Conservation (phyloP, 2,113 vertebrate species). For the Natator depressus region DNA sequence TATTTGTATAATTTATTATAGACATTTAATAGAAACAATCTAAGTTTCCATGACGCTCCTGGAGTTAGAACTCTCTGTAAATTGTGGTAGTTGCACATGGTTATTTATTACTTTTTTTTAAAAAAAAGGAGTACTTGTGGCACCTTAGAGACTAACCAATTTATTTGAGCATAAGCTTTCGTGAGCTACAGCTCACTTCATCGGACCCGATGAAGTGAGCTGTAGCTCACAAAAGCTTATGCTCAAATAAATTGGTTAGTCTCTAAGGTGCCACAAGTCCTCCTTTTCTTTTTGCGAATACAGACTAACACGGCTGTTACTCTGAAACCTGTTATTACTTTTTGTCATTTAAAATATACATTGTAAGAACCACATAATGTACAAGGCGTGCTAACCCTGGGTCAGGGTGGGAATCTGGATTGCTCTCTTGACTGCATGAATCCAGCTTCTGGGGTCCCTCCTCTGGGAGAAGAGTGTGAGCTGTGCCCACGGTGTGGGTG, state of each 20-base stretch:
- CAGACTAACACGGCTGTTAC: too few species aligned
- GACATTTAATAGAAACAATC: slow-evolving; percentile 1
- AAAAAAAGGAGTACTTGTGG: too few species aligned
- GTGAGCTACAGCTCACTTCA: too few species aligned
- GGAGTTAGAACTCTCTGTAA: not conserved
- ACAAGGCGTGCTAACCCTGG: accelerated
- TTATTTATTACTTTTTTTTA: accelerated
- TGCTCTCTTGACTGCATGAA: accelerated
- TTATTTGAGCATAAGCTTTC: too few species aligned
- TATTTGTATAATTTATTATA: slow-evolving; percentile 5
- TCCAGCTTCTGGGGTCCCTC: accelerated
- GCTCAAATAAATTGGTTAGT: too few species aligned
- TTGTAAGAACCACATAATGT: not conserved
- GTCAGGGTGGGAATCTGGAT: accelerated
- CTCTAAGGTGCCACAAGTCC: too few species aligned
- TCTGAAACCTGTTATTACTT: too few species aligned
- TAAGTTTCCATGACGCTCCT: not conserved
- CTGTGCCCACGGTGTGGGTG: accelerated
- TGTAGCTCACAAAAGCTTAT: too few species aligned
- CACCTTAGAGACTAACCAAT: too few species aligned
- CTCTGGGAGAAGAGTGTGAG: accelerated
- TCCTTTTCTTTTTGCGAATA: too few species aligned
- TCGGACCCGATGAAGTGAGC: too few species aligned
- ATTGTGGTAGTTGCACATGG: not conserved
- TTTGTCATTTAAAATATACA: not conserved